A percentile compares a stretch with the other conserved stretches of the same genome.
These are phyloP conservation scores for Mycalesis mineus DNA, from an alignment of 2,888 invertebrate species.

Conservation along the genomic window DNA sequence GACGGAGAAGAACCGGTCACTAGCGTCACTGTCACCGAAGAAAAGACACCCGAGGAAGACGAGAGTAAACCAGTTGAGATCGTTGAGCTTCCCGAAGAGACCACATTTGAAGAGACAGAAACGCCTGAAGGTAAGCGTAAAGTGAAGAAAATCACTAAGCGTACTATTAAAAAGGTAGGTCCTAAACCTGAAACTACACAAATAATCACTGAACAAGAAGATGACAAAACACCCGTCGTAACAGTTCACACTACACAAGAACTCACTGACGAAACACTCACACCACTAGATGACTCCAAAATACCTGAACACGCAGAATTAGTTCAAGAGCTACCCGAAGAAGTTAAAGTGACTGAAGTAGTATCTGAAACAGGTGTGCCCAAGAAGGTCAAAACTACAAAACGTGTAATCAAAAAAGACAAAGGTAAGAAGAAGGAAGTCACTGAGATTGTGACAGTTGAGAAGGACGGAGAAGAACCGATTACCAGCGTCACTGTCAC, in stretches of 20 bases:
- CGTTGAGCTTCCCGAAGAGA: constrained; percentile 37
- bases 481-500: constrained; percentile 33
- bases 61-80: constrained; percentile 25
- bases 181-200: constrained; percentile 27
- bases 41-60: constrained; percentile 28
- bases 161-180: constrained; percentile 35
- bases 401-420: constrained; percentile 41
- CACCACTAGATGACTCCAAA: constrained; percentile 26
- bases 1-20: constrained; percentile 37
- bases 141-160: constrained; percentile 38
- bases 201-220: constrained; percentile 4
- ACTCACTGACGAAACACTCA: constrained; percentile 7
- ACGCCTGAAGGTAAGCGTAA: constrained; percentile 36
- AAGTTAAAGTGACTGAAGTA: constrained; percentile 48
- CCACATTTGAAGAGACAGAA: constrained; percentile 46
- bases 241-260: constrained; percentile 18
- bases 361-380: constrained; percentile 48
- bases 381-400: constrained; percentile 43
- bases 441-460: constrained; percentile 39
- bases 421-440: constrained; percentile 30
- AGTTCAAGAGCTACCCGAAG: constrained; percentile 32
- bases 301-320: constrained; percentile 37
- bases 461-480: constrained; percentile 38
- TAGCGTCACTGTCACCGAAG: constrained; percentile 31
- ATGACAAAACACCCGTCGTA: constrained; percentile 34